Evolutionary conservation across 2,888 invertebrate species (phyloP).

Genomic region (Hemicrepidius hirtus): DNA sequence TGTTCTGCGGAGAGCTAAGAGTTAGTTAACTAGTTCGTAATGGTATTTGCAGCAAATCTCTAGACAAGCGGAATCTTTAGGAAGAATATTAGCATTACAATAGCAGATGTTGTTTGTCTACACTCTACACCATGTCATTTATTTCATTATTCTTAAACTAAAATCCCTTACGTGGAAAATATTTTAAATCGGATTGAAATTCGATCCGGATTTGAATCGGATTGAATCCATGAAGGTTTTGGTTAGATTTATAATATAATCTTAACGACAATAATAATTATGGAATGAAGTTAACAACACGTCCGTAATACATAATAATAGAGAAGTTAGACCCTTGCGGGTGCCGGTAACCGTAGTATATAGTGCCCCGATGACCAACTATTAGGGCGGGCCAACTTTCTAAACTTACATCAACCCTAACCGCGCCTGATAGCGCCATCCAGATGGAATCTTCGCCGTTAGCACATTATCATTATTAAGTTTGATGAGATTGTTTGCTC

Average conservation of each 20-base stretch:
- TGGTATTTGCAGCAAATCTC: constrained; percentile 51
- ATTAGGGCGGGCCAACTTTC: constrained; percentile 53
- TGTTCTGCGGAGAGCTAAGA: constrained; percentile 47
- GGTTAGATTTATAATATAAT: constrained; percentile 17
- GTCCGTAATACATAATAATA: constrained; percentile 51
- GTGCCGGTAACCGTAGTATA: constrained; percentile 49
- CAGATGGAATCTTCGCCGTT: constrained; percentile 51
- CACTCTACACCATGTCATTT: constrained; percentile 29
- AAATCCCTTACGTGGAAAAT: constrained; percentile 1
- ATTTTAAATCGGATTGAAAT: too few relatives aligned
- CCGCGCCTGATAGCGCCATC: constrained; percentile 49
- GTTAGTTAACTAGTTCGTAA: constrained; percentile 54
- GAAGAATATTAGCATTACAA: constrained; percentile 51
- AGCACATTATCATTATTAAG: constrained; percentile 55
- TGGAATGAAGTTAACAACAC: constrained; percentile 42
- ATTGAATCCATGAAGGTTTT: too few relatives aligned
- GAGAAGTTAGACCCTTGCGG: constrained; percentile 46
- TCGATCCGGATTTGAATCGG: too few relatives aligned
- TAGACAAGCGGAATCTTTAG: constrained; percentile 54
- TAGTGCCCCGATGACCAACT: constrained; percentile 54
- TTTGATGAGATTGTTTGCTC: constrained; percentile 51
- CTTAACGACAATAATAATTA: constrained; percentile 39
- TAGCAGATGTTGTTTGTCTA: constrained; percentile 6
- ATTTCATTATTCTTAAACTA: constrained; percentile 23
- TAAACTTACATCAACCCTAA: constrained; percentile 54